Evolutionary conservation across 2,797 vertebrate genomes (phyloP), one percentile per base, ranked within the genome.

Genomic region (Otolemur crassicaudatus): DNA sequence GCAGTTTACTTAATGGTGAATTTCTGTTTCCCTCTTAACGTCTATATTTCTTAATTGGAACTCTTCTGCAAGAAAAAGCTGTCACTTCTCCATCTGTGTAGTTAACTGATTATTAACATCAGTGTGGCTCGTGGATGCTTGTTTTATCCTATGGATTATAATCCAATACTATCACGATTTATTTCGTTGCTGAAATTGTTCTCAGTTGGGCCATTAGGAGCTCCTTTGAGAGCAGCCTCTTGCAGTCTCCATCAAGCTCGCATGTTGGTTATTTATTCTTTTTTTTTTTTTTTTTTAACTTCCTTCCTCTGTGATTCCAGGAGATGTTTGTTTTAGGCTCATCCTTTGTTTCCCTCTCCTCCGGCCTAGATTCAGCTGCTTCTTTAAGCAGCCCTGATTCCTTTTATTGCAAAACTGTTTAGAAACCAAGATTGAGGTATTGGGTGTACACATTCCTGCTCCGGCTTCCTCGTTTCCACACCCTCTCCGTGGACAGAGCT

Each of bases 21-120:
- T 91, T 87, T 81, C 46, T 43, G 5, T 81, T 82, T 67, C 43
- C 37, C 1, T 23, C 22, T 75, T 34, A 69, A 43, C 58, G 19
- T 40, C 60, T 27, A 0, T 16, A 0, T 82, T 34, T 73, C 31
- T 34, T 69, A 63, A 2, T 7, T 83, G 63, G 31, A 72, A 2
- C 20, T 25, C 69, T 65, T 2, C 58, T n/a, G 7, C 29, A 46
- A 16, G 58, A 25, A 61, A 37, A 34, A 58, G 25, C 75, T 46
- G 3, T 37, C 23, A 1, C 53, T 17, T n/a, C 67, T 63, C 25
- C 9, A 3, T 19, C 53, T 17, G 0, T 46, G 0, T 53, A 16
- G 17, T 19, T 34, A 29, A 16, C 23, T 37, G 76, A 25, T 37
- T 12, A 10, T 61, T 34, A 49, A 9, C 1, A 0, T 56, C 37